These are phyloP conservation scores for Gnathonemus echidnorhynchus DNA, from an alignment of 2,113 vertebrate genomes.

Conservation along the genomic window DNA sequence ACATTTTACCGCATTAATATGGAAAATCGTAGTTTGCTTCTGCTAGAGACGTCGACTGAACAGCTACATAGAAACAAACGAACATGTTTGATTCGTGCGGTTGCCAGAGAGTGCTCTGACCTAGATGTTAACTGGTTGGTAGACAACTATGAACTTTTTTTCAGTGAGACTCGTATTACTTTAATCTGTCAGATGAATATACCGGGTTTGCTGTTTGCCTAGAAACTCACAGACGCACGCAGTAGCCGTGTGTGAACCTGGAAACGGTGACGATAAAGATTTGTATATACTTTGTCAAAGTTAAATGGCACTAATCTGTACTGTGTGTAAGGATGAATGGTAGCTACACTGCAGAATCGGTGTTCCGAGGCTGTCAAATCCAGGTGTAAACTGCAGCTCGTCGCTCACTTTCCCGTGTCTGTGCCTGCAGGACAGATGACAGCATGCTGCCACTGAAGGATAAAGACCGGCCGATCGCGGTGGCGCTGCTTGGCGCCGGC, in stretches of 20 bases:
- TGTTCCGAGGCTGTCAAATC: background rate
- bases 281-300: background rate
- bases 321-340: background rate
- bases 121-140: background rate
- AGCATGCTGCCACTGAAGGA: constrained; percentile 73
- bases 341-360: background rate
- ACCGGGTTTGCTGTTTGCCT: background rate
- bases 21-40: background rate
- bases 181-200: background rate
- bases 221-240: background rate
- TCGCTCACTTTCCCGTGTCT: background rate
- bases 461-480: constrained; percentile 69
- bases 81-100: background rate
- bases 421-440: background rate
- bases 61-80: background rate
- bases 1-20: background rate
- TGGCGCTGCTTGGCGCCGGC: constrained; percentile 66
- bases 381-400: background rate
- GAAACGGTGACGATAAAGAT: background rate
- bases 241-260: background rate
- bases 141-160: background rate
- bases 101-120: background rate
- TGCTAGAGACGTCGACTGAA: background rate
- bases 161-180: background rate
- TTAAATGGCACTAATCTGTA: background rate